Evolutionary conservation across 2,888 invertebrate genomes (phyloP), one percentile per base, ranked within the genome.

Genomic region (Auanema sp.): DNA sequence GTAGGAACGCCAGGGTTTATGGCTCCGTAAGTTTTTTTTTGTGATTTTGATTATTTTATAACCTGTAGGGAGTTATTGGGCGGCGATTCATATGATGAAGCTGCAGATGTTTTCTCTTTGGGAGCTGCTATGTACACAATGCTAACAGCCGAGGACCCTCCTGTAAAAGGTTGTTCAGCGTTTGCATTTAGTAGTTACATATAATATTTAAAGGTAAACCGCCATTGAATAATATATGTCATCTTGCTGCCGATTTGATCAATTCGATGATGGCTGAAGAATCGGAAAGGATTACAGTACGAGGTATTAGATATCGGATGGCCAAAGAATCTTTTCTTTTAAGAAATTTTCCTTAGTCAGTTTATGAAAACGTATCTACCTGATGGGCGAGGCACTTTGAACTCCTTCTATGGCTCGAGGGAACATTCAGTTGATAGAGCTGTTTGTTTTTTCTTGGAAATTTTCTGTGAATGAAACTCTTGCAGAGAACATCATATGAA

Each of bases 1-100:
- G 71, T 70, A 14, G 77, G 77, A 23, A 77, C 77, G 12, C 73
- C 73, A 5, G 75, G 75, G n/a, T 77, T 65, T 59, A 75, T 77
- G 63, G 73, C 75, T 16, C 70, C 69, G 66, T 70, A 50, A 56
- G 63, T 61, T 54, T 43, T 21, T 21, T 47, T 47, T 47, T 47
- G 5, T 16, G 4, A n/a, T 5, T 10, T 23, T 8, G 4, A 21
- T 21, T 16, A 10, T 2, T 21, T 55, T 25, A 2, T 2, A n/a
- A 14, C 12, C 55, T 64, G 24, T 44, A 68, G 65, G 18, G 69
- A 73, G 56, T 67, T 73, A 0, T 64, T 50, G 42, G 33, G 56
- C 16, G 65, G 65, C 11, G 58, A 62, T 2, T 33, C 33, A 33
- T 73, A 73, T 49, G 58, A 57, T 41, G 61, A 65, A 25, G n/a